Evolutionary conservation across 2,888 invertebrate genomes (phyloP), one percentile per base, ranked within the genome.

Genomic region (Stenolophus ochropezus): DNA sequence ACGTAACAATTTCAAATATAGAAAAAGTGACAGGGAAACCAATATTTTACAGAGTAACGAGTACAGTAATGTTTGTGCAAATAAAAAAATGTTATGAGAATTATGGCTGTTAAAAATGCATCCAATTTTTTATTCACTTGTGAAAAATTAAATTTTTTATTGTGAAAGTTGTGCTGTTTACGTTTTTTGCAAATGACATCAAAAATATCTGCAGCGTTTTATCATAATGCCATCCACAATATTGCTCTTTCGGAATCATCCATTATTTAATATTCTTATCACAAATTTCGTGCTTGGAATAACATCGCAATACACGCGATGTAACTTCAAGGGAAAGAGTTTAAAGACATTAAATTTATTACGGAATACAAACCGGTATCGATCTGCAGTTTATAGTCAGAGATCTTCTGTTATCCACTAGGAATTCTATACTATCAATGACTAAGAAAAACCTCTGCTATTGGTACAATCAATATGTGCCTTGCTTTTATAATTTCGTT

Each of bases 221-320:
- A 33, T 69, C 65, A 69, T 69, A 69, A 69, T 69, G 65, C 33
- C 65, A 69, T 69, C 65, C 65, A 69, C 65, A 69, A 69, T 69
- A 69, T 69, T 69, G 65, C 65, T 33, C 65, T 69, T 69, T 33
- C 65, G 1, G 65, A 69, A 69, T 33, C 33, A 69, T 69, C 65
- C 65, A 69, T 69, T 69, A 69, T 69, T 69, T 69, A 69, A 69
- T 69, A 69, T 69, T 69, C 65, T 69, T 69, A 69, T 69, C 65
- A 69, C 65, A 69, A 69, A 69, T 27, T 69, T 20, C 65, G 65
- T 69, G 65, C 65, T 18, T 16, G 16, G 65, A 69, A 69, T 69
- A 42, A 33, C 65, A 16, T 69, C 33, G 8, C 20, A 18, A 16
- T 69, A 69, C 65, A 69, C 65, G 65, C 65, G 65, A 69, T 33